Evolutionary conservation across 2,797 vertebrate species (phyloP).

Genomic region (Hippocampus kuda): DNA sequence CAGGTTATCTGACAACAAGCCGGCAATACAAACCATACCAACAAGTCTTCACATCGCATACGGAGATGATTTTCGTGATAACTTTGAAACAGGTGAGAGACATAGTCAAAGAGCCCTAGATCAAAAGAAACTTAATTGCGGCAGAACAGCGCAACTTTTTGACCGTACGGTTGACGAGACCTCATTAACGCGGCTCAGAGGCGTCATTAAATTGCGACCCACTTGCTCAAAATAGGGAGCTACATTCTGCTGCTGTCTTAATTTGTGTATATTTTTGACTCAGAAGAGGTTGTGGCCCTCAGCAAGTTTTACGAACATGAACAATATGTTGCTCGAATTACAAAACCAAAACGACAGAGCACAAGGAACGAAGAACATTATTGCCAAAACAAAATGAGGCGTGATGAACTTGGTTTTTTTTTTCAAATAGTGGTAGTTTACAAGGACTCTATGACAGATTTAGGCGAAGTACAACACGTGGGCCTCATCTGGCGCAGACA

Average conservation of each 20-base stretch:
- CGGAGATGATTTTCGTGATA: neutral
- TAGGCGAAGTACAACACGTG: neutral
- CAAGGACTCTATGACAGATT: neutral
- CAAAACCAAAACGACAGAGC: neutral
- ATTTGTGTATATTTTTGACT: slow-evolving; percentile 7
- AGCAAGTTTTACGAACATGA: neutral
- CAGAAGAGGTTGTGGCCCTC: neutral
- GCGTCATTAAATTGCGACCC: neutral
- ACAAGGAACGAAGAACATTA: neutral
- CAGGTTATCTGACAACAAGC: slow-evolving; percentile 35
- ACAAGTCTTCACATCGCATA: neutral
- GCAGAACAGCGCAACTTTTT: neutral
- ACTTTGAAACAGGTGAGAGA: neutral
- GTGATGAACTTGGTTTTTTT: neutral
- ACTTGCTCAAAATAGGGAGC: neutral
- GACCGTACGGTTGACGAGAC: neutral
- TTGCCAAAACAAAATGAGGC: neutral
- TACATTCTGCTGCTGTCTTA: neutral
- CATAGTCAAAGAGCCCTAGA: neutral
- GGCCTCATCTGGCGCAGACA: neutral
- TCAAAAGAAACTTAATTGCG: neutral
- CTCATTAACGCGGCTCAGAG: neutral
- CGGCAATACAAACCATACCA: slow-evolving; percentile 7
- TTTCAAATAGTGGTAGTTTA: neutral
- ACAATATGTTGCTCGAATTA: neutral